Evolutionary conservation across 2,888 invertebrate species (phyloP).

Genomic region (Melanargia galathea): DNA sequence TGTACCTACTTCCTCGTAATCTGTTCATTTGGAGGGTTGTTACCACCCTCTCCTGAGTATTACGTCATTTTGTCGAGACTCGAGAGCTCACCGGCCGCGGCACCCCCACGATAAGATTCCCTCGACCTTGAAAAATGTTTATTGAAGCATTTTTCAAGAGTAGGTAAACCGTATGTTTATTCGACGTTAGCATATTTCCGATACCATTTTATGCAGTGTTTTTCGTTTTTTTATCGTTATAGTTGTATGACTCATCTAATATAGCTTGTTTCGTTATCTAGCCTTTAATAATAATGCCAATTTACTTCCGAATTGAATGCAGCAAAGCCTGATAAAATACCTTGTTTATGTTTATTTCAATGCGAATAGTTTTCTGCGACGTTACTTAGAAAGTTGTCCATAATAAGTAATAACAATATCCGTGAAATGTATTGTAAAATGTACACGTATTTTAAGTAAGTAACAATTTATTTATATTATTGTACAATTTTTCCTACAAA

Average conservation of each 20-base stretch:
- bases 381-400: not conserved
- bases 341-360: not conserved
- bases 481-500: too few relatives aligned
- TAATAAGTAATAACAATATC: too few relatives aligned
- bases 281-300: not conserved
- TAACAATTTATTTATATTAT: too few relatives aligned
- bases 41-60: constrained; percentile 28
- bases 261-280: not conserved
- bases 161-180: constrained; percentile 2
- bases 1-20: constrained; percentile 24
- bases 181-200: too few relatives aligned
- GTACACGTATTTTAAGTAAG: too few relatives aligned
- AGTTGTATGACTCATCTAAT: not conserved
- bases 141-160: constrained; percentile 27
- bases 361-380: not conserved
- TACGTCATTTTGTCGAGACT: constrained; percentile 34
- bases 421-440: not conserved
- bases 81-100: not conserved
- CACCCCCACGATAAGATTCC: constrained; percentile 26
- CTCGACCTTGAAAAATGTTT: constrained; percentile 28
- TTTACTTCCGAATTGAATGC: constrained; percentile 4
- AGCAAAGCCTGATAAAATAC: not conserved
- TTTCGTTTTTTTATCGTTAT: not conserved
- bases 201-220: constrained; percentile 4
- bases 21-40: constrained; percentile 30